Conservation (phyloP, 2,113 vertebrate genomes). For the Pituophis catenifer region DNA sequence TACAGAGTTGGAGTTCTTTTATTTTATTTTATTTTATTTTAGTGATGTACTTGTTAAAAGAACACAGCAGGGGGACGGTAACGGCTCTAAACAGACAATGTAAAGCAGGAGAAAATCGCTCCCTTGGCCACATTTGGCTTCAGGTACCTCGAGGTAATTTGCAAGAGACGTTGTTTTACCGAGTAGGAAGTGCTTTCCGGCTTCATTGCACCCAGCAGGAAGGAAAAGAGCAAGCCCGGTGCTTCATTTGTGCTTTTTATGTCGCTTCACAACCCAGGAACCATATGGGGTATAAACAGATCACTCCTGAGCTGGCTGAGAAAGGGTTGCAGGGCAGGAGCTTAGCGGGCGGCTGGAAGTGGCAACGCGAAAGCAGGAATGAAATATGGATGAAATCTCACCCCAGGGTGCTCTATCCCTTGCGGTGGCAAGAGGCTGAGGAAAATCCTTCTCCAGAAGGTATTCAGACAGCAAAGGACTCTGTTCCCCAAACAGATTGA, state of each 20-base stretch:
- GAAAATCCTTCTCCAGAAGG: not conserved
- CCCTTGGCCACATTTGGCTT: not conserved
- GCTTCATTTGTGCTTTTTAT: conserved; percentile 39
- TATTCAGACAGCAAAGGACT: not conserved
- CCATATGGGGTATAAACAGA: conserved; percentile 13
- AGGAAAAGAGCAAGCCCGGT: conserved; percentile 23
- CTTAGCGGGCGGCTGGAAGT: conserved; percentile 39
- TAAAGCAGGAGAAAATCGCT: conserved; percentile 11
- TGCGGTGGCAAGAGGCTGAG: not conserved
- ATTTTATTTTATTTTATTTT: not conserved
- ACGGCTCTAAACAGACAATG: not conserved
- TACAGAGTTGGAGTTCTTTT: not conserved
- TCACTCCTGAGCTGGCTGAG: not conserved
- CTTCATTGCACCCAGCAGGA: conserved; percentile 53
- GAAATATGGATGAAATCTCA: conserved; percentile 3
- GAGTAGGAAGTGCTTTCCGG: conserved; percentile 35
- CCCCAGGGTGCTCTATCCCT: not conserved
- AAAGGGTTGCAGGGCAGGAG: not conserved
- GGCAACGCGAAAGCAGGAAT: conserved; percentile 4
- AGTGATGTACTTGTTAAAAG: conserved; percentile 19
- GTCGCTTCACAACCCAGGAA: conserved; percentile 37
- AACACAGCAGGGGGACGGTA: conserved; percentile 47
- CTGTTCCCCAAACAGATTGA: not conserved
- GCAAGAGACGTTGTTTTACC: conserved; percentile 28
- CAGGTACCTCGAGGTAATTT: conserved; percentile 17